These are phyloP conservation scores for Lathronympha strigana DNA, from an alignment of 2,888 invertebrate species.

Conservation along the genomic window DNA sequence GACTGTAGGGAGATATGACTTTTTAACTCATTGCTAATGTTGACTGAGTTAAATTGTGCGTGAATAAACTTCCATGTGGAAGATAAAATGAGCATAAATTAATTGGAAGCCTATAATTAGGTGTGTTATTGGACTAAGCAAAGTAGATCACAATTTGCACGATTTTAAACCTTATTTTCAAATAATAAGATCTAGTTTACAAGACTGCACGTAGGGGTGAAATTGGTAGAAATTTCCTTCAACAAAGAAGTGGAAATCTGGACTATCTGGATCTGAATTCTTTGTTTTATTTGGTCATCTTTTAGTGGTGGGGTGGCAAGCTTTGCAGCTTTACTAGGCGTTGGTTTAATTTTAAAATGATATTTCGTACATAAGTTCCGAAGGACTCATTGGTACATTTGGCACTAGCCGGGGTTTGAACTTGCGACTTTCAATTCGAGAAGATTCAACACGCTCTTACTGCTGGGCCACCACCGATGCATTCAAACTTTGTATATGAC, in stretches of 20 bases:
- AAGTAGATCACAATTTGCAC: neutral
- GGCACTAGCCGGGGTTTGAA: no score
- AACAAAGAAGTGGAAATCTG: neutral
- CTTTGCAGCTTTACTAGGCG: no score
- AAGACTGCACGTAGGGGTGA: neutral
- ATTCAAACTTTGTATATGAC: no score
- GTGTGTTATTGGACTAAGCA: neutral
- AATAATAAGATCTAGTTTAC: neutral
- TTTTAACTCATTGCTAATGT: slow-evolving; percentile 1
- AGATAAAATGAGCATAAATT: slow-evolving; percentile 27
- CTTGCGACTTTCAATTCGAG: no score
- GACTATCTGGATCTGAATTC: neutral
- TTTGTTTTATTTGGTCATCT: no score
- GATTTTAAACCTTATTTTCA: neutral
- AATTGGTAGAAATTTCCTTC: neutral
- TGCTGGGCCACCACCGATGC: no score
- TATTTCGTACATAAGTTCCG: no score
- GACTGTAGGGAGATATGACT: neutral
- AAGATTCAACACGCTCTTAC: no score
- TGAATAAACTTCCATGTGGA: slow-evolving; percentile 21
- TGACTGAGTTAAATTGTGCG: slow-evolving; percentile 22
- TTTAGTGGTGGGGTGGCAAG: no score
- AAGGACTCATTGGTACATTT: no score
- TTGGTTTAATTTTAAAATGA: no score
- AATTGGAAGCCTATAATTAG: neutral